Evolutionary conservation across 2,797 vertebrate genomes (phyloP), one percentile per base, ranked within the genome.

Genomic region (Clarias platycephalus): DNA sequence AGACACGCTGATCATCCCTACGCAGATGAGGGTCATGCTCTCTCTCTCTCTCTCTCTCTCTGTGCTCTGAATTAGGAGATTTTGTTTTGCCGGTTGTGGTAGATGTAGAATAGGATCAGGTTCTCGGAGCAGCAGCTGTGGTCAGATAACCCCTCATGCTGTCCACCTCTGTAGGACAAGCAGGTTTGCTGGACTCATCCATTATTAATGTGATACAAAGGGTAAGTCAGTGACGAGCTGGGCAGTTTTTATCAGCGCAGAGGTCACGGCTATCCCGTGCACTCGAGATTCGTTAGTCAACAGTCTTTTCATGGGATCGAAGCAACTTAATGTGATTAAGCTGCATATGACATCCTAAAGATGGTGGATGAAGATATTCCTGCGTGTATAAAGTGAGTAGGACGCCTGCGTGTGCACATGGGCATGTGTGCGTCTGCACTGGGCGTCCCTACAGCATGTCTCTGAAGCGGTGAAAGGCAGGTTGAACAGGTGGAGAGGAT

Each of bases 401-500:
- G 28, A 49, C 24, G 62, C 16, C 49, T 53, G 8, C 3, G 62
- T 53, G 26, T 66, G 62, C 26, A 80, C n/a, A 31, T 31, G 63
- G 53, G 57, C 28, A n/a, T 57, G 66, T 79, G 28, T 49, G 68
- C 18, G 67, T 64, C 67, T 75, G 78, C 16, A 67, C n/a, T 70
- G 24, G 20, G 62, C 1, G 66, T 79, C 60, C 55, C 75, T 71
- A 72, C 76, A 80, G 83, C 20, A 31, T 53, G 83, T 84, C 66
- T 76, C 53, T 70, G 60, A 81, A 64, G 81, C 74, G 57, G 57
- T 67, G 44, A 76, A 55, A 81, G 53, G 53, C 82, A n/a, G 94
- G 93, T 93, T 92, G 93, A 95, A 94, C 94, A 95, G 94, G 94
- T 93, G 93, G 94, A 95, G 94, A 93, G 95, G 95, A 94, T 92